Evolutionary conservation across 2,888 invertebrate species (phyloP), one percentile per base, ranked within the genome.

Genomic region (Mactromeris polynyma): DNA sequence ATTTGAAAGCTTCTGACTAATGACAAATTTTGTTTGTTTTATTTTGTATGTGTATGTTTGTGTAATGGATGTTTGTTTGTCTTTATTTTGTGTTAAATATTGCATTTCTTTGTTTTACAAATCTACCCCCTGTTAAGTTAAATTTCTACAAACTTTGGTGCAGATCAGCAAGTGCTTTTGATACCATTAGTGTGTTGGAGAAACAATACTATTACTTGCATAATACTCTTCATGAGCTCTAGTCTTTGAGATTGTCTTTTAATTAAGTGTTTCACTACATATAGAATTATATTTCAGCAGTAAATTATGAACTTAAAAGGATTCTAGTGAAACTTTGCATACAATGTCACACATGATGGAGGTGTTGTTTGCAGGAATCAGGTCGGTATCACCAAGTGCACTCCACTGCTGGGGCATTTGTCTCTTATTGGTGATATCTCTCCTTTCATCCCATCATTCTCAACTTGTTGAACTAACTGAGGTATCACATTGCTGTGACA

Each of bases 11-110:
- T 73, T 73, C 36, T 64, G 58, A 64, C 58, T 64, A 64, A 64
- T 64, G 58, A 64, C 58, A 64, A 2, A 26, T 64, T 64, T 64
- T 64, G 58, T 64, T 64, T 64, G 58, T 64, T 64, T 64, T 26
- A 64, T 64, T n/a, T 64, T 64, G 26, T 46, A 64, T 64, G 58
- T 64, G 26, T 26, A 64, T 26, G 58, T n/a, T n/a, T n/a, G n/a
- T 64, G 58, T 64, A 64, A 21, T 0, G 11, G 58, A 64, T n/a
- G 58, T 64, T 64, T 26, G n/a, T 64, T 4, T 64, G n/a, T 64
- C n/a, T 64, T 26, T n/a, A n/a, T 21, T 58, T 64, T 64, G 58
- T 64, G 11, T 64, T 64, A 64, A 26, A 26, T 26, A 26, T 21
- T 64, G n/a, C n/a, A 26, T 64, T 64, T 64, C 26, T 64, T 64